A percentile compares a stretch with the other conserved stretches of the same genome.
phyloP scores from a whole-genome alignment of 2,797 vertebrate genomes.

The Pangasius macronema region DNA sequence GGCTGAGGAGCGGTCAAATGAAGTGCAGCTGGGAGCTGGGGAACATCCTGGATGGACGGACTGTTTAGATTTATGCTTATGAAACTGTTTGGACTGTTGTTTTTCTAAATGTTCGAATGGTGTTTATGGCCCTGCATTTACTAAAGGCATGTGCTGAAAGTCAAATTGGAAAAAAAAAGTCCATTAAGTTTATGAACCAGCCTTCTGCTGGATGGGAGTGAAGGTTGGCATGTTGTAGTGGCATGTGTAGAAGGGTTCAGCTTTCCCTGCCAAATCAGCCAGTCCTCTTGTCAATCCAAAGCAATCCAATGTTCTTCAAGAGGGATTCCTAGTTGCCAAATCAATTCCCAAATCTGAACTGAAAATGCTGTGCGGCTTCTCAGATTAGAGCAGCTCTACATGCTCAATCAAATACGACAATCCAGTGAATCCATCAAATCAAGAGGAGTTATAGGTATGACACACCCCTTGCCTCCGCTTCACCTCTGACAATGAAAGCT shows the following conservation, averaged over 20 bases:
- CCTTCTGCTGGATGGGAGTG: slow-evolving; percentile 15
- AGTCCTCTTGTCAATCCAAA: slow-evolving; percentile 42
- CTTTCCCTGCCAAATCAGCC: not conserved
- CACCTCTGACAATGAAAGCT: slow-evolving; percentile 55
- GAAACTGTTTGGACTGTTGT: slow-evolving; percentile 10
- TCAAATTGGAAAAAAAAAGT: slow-evolving; percentile 24
- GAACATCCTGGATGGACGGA: slow-evolving; percentile 23
- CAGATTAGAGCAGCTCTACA: slow-evolving; percentile 45
- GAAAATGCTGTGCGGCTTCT: slow-evolving; percentile 32
- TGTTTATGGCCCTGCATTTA: slow-evolving; percentile 14
- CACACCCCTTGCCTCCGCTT: slow-evolving; percentile 50
- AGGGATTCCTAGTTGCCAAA: slow-evolving; percentile 26
- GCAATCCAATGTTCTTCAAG: slow-evolving; percentile 35
- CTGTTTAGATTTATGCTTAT: not conserved
- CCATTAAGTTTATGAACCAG: slow-evolving; percentile 37
- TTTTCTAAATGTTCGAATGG: not conserved
- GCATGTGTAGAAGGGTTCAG: slow-evolving; percentile 34
- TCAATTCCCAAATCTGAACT: slow-evolving; percentile 30
- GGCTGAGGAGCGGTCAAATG: slow-evolving; percentile 35
- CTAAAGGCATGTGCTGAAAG: slow-evolving; percentile 14
- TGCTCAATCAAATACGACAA: slow-evolving; percentile 55
- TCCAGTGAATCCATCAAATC: slow-evolving; percentile 20
- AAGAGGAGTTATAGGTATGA: slow-evolving; percentile 10
- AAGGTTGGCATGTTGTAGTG: slow-evolving; percentile 26
- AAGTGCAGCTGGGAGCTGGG: slow-evolving; percentile 61